These are phyloP conservation scores for Brachyhypopomus occidentalis DNA, from an alignment of 2,113 vertebrate species.

Conservation along the genomic window DNA sequence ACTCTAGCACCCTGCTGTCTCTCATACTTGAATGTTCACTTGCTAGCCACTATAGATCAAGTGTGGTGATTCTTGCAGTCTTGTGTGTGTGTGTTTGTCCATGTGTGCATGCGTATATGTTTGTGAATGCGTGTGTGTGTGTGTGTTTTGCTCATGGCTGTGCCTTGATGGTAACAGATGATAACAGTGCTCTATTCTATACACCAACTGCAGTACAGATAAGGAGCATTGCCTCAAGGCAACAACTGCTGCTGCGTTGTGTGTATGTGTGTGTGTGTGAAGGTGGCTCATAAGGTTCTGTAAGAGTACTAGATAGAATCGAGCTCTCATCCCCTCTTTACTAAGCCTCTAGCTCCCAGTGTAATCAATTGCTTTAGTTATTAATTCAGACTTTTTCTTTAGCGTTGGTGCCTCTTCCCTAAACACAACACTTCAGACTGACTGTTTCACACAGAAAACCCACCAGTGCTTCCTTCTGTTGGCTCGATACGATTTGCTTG, in stretches of 20 bases:
- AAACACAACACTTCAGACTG: background rate
- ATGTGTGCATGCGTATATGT: background rate
- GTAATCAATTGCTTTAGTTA: background rate
- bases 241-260: background rate
- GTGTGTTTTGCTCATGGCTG: background rate
- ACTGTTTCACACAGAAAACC: background rate
- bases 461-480: too few species aligned
- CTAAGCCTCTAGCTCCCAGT: background rate
- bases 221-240: constrained; percentile 6
- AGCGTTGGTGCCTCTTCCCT: background rate
- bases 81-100: background rate
- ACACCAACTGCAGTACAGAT: background rate
- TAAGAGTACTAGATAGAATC: background rate
- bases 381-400: background rate
- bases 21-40: too few species aligned
- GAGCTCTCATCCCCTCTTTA: background rate
- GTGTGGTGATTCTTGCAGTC: too few species aligned
- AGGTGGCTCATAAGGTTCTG: background rate
- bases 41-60: too few species aligned
- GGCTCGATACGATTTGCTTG: too few species aligned
- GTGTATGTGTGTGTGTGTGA: constrained; percentile 1
- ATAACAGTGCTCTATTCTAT: constrained; percentile 13
- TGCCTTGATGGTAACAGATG: constrained; percentile 18
- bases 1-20: too few species aligned
- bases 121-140: background rate